Conservation (phyloP, 2,797 vertebrate genomes). For the Sebastes taczanowskii region DNA sequence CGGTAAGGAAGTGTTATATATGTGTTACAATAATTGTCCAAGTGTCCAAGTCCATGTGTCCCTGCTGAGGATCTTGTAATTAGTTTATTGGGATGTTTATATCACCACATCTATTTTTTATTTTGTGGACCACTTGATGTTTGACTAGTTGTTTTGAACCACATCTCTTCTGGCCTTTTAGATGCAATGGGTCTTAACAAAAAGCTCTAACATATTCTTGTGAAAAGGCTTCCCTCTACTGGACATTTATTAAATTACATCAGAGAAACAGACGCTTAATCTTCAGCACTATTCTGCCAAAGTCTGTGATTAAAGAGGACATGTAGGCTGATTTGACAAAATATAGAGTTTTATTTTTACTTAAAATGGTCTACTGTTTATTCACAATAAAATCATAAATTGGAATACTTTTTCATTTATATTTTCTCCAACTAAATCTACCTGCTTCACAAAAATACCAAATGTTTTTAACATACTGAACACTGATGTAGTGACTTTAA, state of each 20-base stretch:
- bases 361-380: background rate
- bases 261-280: background rate
- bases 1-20: conserved; percentile 74
- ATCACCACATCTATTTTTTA: background rate
- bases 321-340: background rate
- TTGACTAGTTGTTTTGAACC: background rate
- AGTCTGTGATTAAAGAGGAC: background rate
- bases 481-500: background rate
- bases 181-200: background rate
- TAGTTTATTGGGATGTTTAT: background rate
- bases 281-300: background rate
- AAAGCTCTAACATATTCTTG: background rate
- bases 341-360: background rate
- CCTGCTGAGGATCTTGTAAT: background rate
- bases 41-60: background rate
- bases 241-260: conserved; percentile 45
- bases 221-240: conserved; percentile 54
- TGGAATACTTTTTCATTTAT: background rate
- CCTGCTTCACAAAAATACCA: background rate
- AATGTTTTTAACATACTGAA: background rate
- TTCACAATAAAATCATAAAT: background rate
- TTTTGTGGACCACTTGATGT: background rate
- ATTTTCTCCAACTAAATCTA: background rate
- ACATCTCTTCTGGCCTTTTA: background rate
- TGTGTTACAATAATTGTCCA: background rate